phyloP scores from a whole-genome alignment of 2,888 invertebrate genomes.

The Caradrina kadenii region DNA sequence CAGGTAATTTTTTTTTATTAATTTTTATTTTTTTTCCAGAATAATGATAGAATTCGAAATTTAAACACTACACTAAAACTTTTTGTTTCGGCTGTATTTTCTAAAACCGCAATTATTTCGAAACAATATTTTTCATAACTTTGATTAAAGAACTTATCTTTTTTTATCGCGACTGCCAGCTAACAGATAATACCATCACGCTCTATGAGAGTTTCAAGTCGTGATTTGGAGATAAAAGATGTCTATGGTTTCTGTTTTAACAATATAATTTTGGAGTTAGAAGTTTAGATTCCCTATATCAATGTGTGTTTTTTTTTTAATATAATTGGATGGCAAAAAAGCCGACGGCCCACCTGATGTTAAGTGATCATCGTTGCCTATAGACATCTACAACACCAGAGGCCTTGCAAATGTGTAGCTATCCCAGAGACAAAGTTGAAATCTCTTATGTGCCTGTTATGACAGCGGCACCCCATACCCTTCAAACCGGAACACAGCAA shows the following conservation, averaged over 20 bases:
- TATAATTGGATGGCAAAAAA: too few relatives aligned
- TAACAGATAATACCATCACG: conserved; percentile 15
- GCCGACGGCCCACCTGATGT: too few relatives aligned
- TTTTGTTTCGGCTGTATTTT: neutral
- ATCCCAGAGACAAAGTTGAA: too few relatives aligned
- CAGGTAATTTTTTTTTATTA: conserved; percentile 22
- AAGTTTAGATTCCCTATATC: too few relatives aligned
- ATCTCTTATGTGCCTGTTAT: too few relatives aligned
- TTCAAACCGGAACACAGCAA: too few relatives aligned
- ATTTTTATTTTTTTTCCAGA: neutral
- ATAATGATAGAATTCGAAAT: too few relatives aligned
- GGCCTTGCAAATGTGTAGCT: too few relatives aligned
- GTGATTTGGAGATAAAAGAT: conserved; percentile 26
- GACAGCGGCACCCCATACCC: too few relatives aligned
- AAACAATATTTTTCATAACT: neutral
- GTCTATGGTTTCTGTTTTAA: neutral
- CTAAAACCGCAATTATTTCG: neutral
- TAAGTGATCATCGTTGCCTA: too few relatives aligned
- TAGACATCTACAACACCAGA: too few relatives aligned
- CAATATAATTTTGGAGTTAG: neutral
- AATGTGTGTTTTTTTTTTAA: too few relatives aligned
- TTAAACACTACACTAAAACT: neutral
- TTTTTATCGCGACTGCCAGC: conserved; percentile 13
- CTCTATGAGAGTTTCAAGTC: conserved; percentile 13
- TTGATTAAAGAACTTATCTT: conserved; percentile 17